phyloP scores from a whole-genome alignment of 23 tunicate genomes.

The Halocynthia roretzi region DNA sequence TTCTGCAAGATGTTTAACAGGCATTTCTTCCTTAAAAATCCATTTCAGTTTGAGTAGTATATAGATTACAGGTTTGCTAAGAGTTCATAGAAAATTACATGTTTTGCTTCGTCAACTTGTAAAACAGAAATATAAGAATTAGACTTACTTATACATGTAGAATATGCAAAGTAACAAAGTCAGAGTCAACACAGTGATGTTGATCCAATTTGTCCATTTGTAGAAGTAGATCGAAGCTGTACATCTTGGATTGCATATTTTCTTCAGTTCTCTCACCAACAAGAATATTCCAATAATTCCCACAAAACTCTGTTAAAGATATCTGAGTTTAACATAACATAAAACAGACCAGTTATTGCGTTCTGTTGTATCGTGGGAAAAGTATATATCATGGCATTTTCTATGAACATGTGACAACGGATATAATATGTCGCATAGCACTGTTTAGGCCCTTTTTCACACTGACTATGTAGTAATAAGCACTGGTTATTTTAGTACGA shows the following conservation, averaged over 20 bases:
- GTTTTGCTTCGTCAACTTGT: too few relatives aligned
- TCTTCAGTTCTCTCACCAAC: slow-evolving; percentile 50
- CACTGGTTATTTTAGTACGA: too few relatives aligned
- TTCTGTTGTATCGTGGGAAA: too few relatives aligned
- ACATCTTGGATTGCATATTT: slow-evolving; percentile 15
- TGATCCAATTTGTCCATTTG: slow-evolving; percentile 46
- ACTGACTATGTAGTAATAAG: too few relatives aligned
- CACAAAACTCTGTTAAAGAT: slow-evolving; percentile 40
- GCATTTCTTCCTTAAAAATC: too few relatives aligned
- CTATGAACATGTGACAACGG: background rate
- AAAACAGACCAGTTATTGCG: too few relatives aligned
- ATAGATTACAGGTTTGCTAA: too few relatives aligned
- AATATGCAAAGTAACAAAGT: slow-evolving; percentile 32
- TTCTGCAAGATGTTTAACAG: too few relatives aligned
- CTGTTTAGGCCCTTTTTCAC: too few relatives aligned
- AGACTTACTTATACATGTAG: slow-evolving; percentile 67
- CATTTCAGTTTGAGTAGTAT: too few relatives aligned
- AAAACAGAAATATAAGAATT: background rate
- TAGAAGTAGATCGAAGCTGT: slow-evolving; percentile 11
- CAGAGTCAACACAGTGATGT: slow-evolving; percentile 21
- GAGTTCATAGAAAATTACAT: too few relatives aligned
- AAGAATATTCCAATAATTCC: slow-evolving; percentile 36
- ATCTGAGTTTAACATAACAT: too few relatives aligned
- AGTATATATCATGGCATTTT: background rate
- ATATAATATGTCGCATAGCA: background rate